Conservation (phyloP, 2,888 invertebrate species). For the Polydrusus pterygomalis region DNA sequence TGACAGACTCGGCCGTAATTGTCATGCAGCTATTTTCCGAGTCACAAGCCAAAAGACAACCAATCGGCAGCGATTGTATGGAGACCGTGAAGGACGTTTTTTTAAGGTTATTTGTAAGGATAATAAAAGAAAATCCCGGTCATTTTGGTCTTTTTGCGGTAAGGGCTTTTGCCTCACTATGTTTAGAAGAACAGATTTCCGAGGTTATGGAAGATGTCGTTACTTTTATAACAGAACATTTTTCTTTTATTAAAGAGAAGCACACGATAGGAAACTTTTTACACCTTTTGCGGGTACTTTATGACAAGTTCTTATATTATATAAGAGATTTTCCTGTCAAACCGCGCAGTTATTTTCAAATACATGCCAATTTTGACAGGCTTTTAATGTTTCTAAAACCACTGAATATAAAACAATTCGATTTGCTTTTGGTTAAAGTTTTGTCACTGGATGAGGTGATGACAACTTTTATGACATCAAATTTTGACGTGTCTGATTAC, state of each 20-base stretch:
- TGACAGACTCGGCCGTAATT: constrained; percentile 60
- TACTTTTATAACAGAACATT: constrained; percentile 55
- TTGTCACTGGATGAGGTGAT: constrained; percentile 44
- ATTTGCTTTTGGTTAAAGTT: constrained; percentile 59
- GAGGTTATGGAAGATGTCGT: constrained; percentile 55
- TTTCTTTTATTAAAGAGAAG: constrained; percentile 54
- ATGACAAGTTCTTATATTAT: constrained; percentile 56
- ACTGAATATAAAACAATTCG: constrained; percentile 53
- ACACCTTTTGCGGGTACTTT: constrained; percentile 58
- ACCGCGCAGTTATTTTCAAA: neutral
- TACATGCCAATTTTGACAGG: constrained; percentile 33
- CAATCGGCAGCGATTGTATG: constrained; percentile 45
- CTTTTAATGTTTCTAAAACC: constrained; percentile 46
- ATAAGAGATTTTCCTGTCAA: constrained; percentile 24
- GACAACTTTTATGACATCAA: constrained; percentile 25
- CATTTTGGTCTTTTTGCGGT: constrained; percentile 59
- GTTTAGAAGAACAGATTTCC: constrained; percentile 56
- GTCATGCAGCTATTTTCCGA: constrained; percentile 63
- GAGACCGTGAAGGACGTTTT: constrained; percentile 52
- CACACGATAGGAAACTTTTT: constrained; percentile 59
- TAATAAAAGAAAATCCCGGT: constrained; percentile 58
- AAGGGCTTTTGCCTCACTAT: constrained; percentile 58
- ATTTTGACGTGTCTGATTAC: constrained; percentile 43
- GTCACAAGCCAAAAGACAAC: constrained; percentile 58
- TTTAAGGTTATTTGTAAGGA: constrained; percentile 55